Evolutionary conservation across 2,113 vertebrate species (phyloP), one percentile per base, ranked within the genome.

Genomic region (Rhinolophus sinicus): DNA sequence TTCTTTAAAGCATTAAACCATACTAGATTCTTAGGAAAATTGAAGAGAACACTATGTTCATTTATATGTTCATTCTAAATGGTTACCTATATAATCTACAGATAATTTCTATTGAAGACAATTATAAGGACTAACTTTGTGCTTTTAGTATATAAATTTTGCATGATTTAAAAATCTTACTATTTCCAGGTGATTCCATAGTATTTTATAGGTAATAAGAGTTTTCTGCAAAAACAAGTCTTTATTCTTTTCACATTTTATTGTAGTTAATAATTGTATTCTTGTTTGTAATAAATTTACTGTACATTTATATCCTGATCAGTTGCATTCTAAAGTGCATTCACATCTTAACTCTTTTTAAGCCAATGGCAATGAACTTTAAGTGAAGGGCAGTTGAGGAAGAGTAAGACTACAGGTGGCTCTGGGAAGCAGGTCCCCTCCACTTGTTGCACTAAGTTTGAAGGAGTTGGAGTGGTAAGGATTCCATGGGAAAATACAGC

Each of bases 181-280:
- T 81, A 24, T 84, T 84, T 62, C 40, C 40, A 64, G 52, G 56
- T 80, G 35, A 86, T 86, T 58, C n/a, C 16, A 77, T 8, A 88
- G 6, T 73, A 87, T 83, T 89, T 93, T 86, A 72, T 7, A 96
- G 52, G 60, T 86, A 65, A 22, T 69, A 83, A 93, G 54, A 77
- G 21, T 84, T 96, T 92, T 19, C 58, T 94, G 16, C 21, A 82
- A 60, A 80, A 94, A 97, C 80, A 88, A 84, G 26, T 92, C 30
- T 16, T 90, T 73, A 1, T 33, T 73, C 2, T 33, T 90, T 82
- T 73, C 30, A 28, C 18, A 54, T 62, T 93, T 94, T 84, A 88
- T 85, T 33, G 5, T 75, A 33, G 26, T 80, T 84, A 83, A 90
- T 73, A 67, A 40, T 77, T 95, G 72, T 72, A 38, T 82, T 92